phyloP scores from a whole-genome alignment of 2,797 vertebrate species.

The Falco rusticolus region DNA sequence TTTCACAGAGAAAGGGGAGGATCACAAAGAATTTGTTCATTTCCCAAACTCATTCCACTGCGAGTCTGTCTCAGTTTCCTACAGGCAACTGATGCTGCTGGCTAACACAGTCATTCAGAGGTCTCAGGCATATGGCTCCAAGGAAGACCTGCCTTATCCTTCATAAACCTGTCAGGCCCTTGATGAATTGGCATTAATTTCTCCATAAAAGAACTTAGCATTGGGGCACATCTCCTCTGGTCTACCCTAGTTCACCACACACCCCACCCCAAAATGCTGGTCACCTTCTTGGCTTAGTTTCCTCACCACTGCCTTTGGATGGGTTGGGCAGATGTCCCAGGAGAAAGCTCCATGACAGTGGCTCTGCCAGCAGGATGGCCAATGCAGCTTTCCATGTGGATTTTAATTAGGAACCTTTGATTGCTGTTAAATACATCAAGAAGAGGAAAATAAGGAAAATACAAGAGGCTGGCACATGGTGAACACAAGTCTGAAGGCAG shows the following conservation, averaged over 20 bases:
- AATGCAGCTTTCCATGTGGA: slow-evolving; percentile 1
- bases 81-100: neutral
- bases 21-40: neutral
- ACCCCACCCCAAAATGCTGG: neutral
- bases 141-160: neutral
- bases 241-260: neutral
- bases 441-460: neutral
- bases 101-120: neutral
- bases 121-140: neutral
- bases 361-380: slow-evolving; percentile 18
- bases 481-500: neutral
- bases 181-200: neutral
- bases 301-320: neutral
- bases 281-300: neutral
- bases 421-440: neutral
- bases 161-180: neutral
- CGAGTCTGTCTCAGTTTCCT: neutral
- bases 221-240: neutral
- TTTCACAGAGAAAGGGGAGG: neutral
- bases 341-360: neutral
- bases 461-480: neutral
- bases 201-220: neutral
- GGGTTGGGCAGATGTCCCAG: neutral
- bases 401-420: slow-evolving; percentile 18
- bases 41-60: neutral